phyloP scores from a whole-genome alignment of 2,888 invertebrate genomes.

The Teleiodes luculella region DNA sequence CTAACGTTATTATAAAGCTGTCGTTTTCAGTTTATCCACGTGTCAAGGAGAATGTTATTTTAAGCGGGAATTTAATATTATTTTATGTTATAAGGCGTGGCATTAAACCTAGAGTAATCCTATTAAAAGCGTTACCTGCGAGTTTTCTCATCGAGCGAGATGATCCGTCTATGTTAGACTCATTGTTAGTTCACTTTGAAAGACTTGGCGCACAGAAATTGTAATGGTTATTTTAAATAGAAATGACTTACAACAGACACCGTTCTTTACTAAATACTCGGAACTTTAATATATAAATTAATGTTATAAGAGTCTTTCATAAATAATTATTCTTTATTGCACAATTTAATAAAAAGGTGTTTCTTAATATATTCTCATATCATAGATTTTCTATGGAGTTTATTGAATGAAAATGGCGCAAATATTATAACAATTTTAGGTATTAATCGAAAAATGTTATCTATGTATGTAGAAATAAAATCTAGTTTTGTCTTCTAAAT shows the following conservation, averaged over 20 bases:
- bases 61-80: not conserved
- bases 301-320: too few relatives aligned
- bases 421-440: too few relatives aligned
- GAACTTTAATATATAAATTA: too few relatives aligned
- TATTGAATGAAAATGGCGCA: too few relatives aligned
- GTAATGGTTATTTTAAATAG: not conserved
- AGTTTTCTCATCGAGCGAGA: slow-evolving; percentile 51
- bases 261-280: too few relatives aligned
- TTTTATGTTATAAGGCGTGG: slow-evolving; percentile 9
- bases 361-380: too few relatives aligned
- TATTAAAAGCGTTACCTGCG: slow-evolving; percentile 47
- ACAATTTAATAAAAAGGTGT: too few relatives aligned
- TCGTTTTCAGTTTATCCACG: not conserved
- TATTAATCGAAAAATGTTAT: too few relatives aligned
- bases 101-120: slow-evolving; percentile 26
- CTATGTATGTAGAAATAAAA: too few relatives aligned
- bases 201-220: slow-evolving; percentile 52
- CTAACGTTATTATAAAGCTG: not conserved
- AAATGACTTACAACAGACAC: not conserved
- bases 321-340: too few relatives aligned
- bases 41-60: not conserved
- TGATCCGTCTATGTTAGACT: slow-evolving; percentile 66
- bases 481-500: too few relatives aligned
- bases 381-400: too few relatives aligned
- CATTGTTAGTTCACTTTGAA: slow-evolving; percentile 60